Percentiles rank a stretch among this genome's conserved stretches.
These are phyloP conservation scores for Allygus modestus DNA, from an alignment of 2,888 invertebrate species.

Conservation along the genomic window DNA sequence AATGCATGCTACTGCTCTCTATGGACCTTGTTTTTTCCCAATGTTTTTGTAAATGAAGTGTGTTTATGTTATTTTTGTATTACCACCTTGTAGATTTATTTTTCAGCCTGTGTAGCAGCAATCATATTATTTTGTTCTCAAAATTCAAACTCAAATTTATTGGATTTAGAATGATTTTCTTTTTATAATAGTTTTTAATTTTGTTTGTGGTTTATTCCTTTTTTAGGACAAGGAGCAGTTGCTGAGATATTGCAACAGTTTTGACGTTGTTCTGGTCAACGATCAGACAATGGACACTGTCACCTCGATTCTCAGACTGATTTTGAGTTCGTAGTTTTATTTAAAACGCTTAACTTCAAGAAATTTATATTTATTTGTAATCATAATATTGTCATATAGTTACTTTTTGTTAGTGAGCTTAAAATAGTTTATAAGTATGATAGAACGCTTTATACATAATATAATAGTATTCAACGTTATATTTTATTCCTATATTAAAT, in stretches of 20 bases:
- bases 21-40: too few relatives aligned
- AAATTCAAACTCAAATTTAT: too few relatives aligned
- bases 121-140: too few relatives aligned
- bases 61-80: too few relatives aligned
- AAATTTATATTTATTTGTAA: neutral
- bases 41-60: too few relatives aligned
- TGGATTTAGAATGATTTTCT: too few relatives aligned
- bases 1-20: too few relatives aligned
- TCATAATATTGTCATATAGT: neutral
- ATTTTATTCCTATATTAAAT: too few relatives aligned
- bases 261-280: slow-evolving; percentile 93
- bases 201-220: slow-evolving; percentile 68
- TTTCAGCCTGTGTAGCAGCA: too few relatives aligned
- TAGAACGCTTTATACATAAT: neutral
- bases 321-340: neutral
- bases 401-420: neutral
- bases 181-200: neutral
- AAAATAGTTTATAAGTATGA: too few relatives aligned
- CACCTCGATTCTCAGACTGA: slow-evolving; percentile 75
- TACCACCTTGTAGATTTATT: too few relatives aligned
- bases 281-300: slow-evolving; percentile 90
- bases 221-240: slow-evolving; percentile 82
- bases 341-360: neutral
- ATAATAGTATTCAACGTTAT: too few relatives aligned
- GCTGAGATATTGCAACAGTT: slow-evolving; percentile 85